Evolutionary conservation across 1,140 invertebrate species (phyloP).

Genomic region (Brachionus calyciflorus): DNA sequence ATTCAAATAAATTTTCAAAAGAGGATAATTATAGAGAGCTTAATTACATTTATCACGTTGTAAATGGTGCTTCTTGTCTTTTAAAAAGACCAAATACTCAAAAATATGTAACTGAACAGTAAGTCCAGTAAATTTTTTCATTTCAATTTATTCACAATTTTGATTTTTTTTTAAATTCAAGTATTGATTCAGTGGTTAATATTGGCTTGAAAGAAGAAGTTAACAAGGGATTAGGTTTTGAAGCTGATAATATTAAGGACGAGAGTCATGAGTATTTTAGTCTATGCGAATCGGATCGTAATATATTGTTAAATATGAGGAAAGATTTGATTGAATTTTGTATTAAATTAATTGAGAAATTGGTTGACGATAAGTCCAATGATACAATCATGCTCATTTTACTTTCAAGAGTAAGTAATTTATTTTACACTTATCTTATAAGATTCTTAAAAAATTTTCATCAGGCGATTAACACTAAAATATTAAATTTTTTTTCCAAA

Average conservation of each 20-base stretch:
- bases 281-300: neutral
- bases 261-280: neutral
- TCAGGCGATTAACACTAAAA: neutral
- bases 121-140: no score
- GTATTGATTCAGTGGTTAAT: conserved; percentile 7
- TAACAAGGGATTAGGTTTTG: conserved; percentile 36
- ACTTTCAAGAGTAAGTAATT: conserved; percentile 32
- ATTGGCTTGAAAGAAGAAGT: neutral
- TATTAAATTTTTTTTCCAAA: neutral
- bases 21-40: conserved; percentile 45
- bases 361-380: conserved; percentile 6
- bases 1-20: neutral
- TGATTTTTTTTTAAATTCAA: neutral
- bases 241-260: conserved; percentile 12
- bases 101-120: conserved; percentile 25
- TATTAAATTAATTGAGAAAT: conserved; percentile 5
- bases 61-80: conserved; percentile 50
- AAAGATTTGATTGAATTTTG: conserved; percentile 5
- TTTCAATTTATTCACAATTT: neutral
- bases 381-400: conserved; percentile 33
- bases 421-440: no score
- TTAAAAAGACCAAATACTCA: conserved; percentile 47
- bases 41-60: conserved; percentile 40
- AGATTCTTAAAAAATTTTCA: no score
- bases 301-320: conserved; percentile 4